Evolutionary conservation across 2,113 vertebrate species (phyloP).

Genomic region (Gymnorhina tibicen): DNA sequence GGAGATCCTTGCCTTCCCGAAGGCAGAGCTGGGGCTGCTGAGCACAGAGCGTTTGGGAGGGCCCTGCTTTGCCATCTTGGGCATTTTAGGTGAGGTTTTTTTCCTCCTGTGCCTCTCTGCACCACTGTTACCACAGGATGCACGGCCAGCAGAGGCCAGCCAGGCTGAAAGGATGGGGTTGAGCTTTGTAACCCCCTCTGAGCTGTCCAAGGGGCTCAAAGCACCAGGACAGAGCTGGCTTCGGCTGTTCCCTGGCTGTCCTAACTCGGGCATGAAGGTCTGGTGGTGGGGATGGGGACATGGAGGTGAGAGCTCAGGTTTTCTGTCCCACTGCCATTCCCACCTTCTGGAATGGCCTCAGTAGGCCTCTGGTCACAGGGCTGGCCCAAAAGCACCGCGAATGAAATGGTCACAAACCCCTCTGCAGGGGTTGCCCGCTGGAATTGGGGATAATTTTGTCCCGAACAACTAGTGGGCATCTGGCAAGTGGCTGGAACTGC

Average conservation of each 20-base stretch:
- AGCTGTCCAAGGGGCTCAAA: neutral
- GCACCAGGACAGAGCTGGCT: neutral
- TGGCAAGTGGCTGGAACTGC: neutral
- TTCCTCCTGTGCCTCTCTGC: neutral
- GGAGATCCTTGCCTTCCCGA: accelerated
- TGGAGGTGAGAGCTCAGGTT: neutral
- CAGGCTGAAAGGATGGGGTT: neutral
- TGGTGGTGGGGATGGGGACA: neutral
- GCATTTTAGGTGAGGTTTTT: neutral
- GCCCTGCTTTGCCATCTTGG: neutral
- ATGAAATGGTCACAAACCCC: neutral
- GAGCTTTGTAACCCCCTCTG: neutral
- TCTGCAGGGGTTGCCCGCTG: neutral
- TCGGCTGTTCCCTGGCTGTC: neutral
- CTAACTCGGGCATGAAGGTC: neutral
- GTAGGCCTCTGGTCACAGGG: neutral
- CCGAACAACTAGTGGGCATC: neutral
- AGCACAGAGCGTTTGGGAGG: neutral
- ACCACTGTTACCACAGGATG: accelerated
- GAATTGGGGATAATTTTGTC: neutral
- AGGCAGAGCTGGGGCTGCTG: neutral
- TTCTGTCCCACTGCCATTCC: neutral
- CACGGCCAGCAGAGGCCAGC: neutral
- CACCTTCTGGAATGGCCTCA: neutral
- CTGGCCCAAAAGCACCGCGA: accelerated